Base-by-base conservation (phyloP, 2,113 vertebrate species). In the Regulus satrapa region DNA sequence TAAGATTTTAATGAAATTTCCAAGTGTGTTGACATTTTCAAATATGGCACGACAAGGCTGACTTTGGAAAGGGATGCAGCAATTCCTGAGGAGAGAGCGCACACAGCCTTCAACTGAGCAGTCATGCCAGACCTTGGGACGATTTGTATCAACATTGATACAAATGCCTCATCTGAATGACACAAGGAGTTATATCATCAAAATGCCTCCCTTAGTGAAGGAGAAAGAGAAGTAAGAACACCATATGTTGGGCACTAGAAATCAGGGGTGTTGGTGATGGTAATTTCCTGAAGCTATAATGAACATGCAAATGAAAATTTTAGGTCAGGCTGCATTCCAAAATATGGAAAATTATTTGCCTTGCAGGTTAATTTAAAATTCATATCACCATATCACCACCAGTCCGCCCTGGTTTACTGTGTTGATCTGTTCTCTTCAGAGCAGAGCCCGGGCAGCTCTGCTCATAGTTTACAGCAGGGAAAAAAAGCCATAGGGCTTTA, bases 1-100 rank as follows among this genome's bases (percentile, higher is more conserved):
- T 90, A 69, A 77, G 59, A 66, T 84, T 92, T 94, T 84, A 92
- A 94, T 84, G 72, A 71, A 54, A 92, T 67, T 92, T 94, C 76
- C 72, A 86, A 66, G 59, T 2, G 5, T 84, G 77, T 38, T 59
- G 85, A 84, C 59, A 62, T 88, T 90, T 90, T 83, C 51, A 69
- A 90, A 88, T 15, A 24, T 24, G 24, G 48, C 59, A 41, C 6
- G 64, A 90, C 63, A 83, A 80, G 76, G 20, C 29, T 71, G 54
- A 34, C 63, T 56, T 62, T 31, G 71, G 85, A n/a, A 72, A 75
- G 66, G 45, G 85, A 55, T 6, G 29, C 41, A 43, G 56, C 4
- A 28, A 48, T 88, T 52, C 43, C 74, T 31, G 56, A 45, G 67
- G 86, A 58, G 59, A 62, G 38, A 71, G 46, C 29, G 26, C 17